Evolutionary conservation across 1,140 invertebrate genomes (phyloP), one percentile per base, ranked within the genome.

Genomic region (Drosophila bocki): DNA sequence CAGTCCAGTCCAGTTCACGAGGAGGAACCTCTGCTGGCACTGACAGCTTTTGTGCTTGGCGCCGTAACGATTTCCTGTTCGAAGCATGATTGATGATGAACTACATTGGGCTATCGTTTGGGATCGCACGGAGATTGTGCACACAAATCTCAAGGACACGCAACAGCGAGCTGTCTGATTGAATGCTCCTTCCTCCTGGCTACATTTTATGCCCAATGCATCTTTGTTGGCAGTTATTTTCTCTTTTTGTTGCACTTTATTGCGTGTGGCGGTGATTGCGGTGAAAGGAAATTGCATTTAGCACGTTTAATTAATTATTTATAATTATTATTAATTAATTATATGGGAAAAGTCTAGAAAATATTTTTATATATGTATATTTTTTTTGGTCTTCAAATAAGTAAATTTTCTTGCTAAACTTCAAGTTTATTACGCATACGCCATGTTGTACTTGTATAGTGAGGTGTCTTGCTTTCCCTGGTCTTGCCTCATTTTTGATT

Each of bases 41-140:
- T 32, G 48, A 63, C 48, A 54, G 60, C 60, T 17, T 63, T 41
- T 63, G 59, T 61, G 59, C 32, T 33, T 8, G 22, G 59, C 39
- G 13, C 37, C 32, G 39, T 70, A 70, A 70, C 67, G 67, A 54
- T 70, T 68, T 70, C 62, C 67, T 67, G 47, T 32, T 70, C 48
- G 67, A 70, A 39, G 11, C 48, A 50, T 70, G 67, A 70, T 70
- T 67, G 67, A 70, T 70, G 67, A 70, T 53, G 39, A 62, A 35
- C 48, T 39, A 19, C 53, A 39, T 11, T 1, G 51, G 35, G 19
- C 6, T 39, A 39, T 39, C 19, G 19, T 13, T 22, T 13, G 33
- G 19, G 12, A 54, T 54, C 7, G 48, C 29, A 0, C 1, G 29
- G n/a, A 13, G 17, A 54, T 19, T 53, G n/a, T 19, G 45, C 64